phyloP scores from a whole-genome alignment of 2,888 invertebrate genomes.

The Agrilus cyanescens region DNA sequence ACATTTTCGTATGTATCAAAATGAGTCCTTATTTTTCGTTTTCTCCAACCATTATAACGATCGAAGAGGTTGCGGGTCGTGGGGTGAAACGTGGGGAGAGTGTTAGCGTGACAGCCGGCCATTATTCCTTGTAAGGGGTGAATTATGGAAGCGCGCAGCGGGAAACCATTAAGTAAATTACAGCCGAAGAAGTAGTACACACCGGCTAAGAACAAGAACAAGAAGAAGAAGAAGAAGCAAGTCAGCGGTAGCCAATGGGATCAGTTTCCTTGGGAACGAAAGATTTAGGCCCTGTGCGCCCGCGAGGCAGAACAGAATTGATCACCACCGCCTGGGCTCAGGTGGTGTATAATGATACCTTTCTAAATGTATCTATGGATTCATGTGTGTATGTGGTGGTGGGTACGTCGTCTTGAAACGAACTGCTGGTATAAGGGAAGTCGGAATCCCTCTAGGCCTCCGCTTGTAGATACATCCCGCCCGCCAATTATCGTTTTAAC shows the following conservation, averaged over 20 bases:
- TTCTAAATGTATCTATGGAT: too few species aligned
- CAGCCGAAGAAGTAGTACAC: slow-evolving; percentile 23
- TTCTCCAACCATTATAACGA: too few species aligned
- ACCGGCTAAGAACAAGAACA: neutral
- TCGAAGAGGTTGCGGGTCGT: slow-evolving; percentile 15
- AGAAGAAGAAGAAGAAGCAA: too few species aligned
- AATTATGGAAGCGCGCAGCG: slow-evolving; percentile 34
- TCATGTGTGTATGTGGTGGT: too few species aligned
- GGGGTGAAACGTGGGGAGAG: slow-evolving; percentile 27
- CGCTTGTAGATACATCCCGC: too few species aligned
- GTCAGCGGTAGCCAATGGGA: too few species aligned
- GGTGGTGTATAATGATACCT: slow-evolving; percentile 19
- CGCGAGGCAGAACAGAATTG: slow-evolving; percentile 26
- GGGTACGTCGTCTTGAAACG: too few species aligned
- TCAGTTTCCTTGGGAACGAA: slow-evolving; percentile 8
- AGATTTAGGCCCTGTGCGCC: slow-evolving; percentile 26
- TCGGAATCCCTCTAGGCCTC: too few species aligned
- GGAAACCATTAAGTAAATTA: slow-evolving; percentile 40
- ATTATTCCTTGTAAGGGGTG: slow-evolving; percentile 38
- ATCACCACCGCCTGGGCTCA: slow-evolving; percentile 29
- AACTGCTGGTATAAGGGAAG: too few species aligned
- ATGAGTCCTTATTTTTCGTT: too few species aligned
- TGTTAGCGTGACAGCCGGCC: slow-evolving; percentile 37
- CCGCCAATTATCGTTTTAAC: too few species aligned
- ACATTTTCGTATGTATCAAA: too few species aligned